Percentiles rank a stretch among this genome's conserved stretches.
These are phyloP conservation scores for Ctenomys sociabilis DNA, from an alignment of 2,113 vertebrate genomes.

Conservation along the genomic window DNA sequence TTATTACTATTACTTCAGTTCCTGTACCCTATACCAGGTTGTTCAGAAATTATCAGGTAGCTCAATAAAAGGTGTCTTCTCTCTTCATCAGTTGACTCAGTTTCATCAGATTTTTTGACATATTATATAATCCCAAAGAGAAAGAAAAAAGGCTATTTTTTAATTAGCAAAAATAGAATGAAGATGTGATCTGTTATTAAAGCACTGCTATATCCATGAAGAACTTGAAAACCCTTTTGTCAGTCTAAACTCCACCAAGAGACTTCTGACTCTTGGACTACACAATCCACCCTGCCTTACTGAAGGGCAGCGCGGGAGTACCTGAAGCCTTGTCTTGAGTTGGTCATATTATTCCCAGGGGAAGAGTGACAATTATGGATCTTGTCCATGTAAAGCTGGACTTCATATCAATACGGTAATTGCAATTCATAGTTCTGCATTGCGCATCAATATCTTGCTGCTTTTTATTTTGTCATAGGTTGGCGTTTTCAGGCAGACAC, in stretches of 20 bases:
- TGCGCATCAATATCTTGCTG: not conserved
- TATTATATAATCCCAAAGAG: not conserved
- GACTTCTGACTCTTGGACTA: not conserved
- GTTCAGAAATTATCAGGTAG: not conserved
- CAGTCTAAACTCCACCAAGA: not conserved
- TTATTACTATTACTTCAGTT: not conserved
- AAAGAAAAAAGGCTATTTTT: not conserved
- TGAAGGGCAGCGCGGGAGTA: not conserved
- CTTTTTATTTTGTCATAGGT: not conserved
- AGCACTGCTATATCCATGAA: not conserved
- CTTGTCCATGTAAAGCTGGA: not conserved
- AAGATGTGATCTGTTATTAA: not conserved
- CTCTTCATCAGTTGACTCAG: not conserved
- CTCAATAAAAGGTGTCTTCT: not conserved
- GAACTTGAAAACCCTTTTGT: not conserved
- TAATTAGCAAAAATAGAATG: not conserved
- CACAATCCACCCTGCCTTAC: not conserved
- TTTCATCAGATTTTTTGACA: not conserved
- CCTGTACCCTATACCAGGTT: not conserved
- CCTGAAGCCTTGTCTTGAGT: not conserved
- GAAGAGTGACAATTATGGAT: not conserved
- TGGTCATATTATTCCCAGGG: not conserved
- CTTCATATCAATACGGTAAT: not conserved
- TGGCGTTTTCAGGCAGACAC: not conserved
- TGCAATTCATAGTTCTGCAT: not conserved